Conservation (phyloP, 64 coral and sea anemone genomes). For the Actinia equina region DNA sequence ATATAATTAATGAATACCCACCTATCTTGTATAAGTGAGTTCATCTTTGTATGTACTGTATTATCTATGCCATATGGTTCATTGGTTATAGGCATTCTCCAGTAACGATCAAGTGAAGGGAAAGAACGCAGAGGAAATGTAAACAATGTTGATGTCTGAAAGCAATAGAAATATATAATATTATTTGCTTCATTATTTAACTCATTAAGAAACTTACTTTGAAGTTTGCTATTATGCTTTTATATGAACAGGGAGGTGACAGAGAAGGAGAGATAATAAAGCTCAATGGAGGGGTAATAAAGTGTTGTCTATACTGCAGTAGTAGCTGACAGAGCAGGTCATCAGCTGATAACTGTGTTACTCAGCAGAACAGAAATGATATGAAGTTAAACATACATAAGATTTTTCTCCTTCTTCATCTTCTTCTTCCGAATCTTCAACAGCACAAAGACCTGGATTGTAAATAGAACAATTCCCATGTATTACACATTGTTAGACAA, state of each 20-base stretch:
- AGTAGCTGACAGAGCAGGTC: not conserved
- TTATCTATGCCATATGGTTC: not conserved
- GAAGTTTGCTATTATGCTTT: no score
- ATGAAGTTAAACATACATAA: not conserved
- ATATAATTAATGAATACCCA: not conserved
- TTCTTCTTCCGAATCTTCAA: conserved; percentile 3
- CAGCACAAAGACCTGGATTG: not conserved
- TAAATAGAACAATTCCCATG: not conserved
- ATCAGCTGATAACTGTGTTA: not conserved
- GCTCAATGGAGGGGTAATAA: no score
- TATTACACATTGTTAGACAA: no score
- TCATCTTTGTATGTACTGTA: conserved; percentile 27
- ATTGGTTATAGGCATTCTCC: conserved; percentile 11
- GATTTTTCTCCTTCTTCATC: conserved; percentile 4
- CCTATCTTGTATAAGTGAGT: conserved; percentile 54
- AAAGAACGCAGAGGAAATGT: conserved; percentile 32
- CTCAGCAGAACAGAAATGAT: not conserved
- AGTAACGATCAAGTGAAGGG: conserved; percentile 50
- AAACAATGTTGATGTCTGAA: conserved; percentile 40
- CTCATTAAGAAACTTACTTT: no score
- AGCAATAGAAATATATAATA: not conserved
- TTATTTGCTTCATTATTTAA: no score
- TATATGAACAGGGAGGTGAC: no score
- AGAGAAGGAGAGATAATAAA: no score
- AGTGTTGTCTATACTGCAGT: no score